Base-by-base conservation (phyloP, 2,797 vertebrate genomes). In the Macropus fuliginosus region DNA sequence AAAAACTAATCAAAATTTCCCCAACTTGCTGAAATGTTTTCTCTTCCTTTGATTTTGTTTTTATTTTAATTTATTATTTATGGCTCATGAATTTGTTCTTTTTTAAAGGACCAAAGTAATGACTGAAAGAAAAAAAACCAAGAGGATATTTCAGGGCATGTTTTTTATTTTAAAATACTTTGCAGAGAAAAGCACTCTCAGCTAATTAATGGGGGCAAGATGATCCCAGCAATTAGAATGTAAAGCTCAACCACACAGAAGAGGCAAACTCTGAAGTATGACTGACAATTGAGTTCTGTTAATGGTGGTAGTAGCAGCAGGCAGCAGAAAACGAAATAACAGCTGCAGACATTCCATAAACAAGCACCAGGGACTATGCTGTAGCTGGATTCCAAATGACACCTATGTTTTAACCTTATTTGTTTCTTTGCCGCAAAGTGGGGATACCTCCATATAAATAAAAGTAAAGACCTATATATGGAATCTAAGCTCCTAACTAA, bases 381-480 rank as follows among this genome's bases (percentile, higher is more conserved):
- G 55, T 95, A 95, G 95, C 95, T 27, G 1, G 94, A 91, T 97
- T 94, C 92, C 96, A 98, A 95, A 97, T 97, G 96, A 96, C 96
- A 97, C 93, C 96, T 98, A 91, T 96, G 95, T 13, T 9, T 96
- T 96, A 97, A 95, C 87, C 56, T 95, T 95, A 89, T 96, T 98
- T 98, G 95, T 97, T 98, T 97, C 55, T n/a, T 96, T 97, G 55
- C 90, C 96, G 94, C 94, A 92, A 96, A 97, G 52, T 55, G 93
- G 74, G 90, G 95, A 96, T 54, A 95, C 46, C 11, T n/a, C 95
- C 90, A 95, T 97, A 93, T 95, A 97, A 96, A 96, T 1, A 98
- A 97, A 97, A 54, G 81, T 50, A 55, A 93, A 40, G 96, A 96
- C 92, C 46, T 46, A 50, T 21, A 55, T 89, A 89, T 28, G 40